Conservation (phyloP, 2,888 invertebrate species). For the Drosophila koepferae region DNA sequence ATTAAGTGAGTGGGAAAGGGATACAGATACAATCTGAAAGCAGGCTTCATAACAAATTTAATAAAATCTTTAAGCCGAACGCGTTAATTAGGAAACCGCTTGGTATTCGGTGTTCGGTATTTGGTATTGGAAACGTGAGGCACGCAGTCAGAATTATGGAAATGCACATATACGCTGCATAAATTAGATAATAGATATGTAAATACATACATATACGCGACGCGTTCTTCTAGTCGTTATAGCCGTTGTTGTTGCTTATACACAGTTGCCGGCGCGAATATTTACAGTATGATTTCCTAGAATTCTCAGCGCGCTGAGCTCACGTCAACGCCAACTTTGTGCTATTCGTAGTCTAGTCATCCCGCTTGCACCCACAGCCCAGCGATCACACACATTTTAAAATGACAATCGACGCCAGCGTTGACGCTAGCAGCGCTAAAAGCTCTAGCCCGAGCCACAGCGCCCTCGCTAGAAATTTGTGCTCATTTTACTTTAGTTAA, state of each 20-base stretch:
- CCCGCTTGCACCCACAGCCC: slow-evolving; percentile 38
- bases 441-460: slow-evolving; percentile 33
- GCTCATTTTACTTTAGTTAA: slow-evolving; percentile 79
- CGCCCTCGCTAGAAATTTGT: slow-evolving; percentile 46
- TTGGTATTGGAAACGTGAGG: slow-evolving; percentile 58
- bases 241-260: slow-evolving; percentile 15
- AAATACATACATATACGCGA: slow-evolving; percentile 14
- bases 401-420: slow-evolving; percentile 37
- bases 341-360: slow-evolving; percentile 25
- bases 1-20: slow-evolving; percentile 34
- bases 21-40: slow-evolving; percentile 33
- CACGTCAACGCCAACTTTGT: slow-evolving; percentile 40
- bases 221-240: slow-evolving; percentile 25
- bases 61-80: slow-evolving; percentile 46
- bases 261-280: slow-evolving; percentile 44
- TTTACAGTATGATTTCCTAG: slow-evolving; percentile 71
- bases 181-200: slow-evolving; percentile 66
- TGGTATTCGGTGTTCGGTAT: slow-evolving; percentile 8
- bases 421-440: slow-evolving; percentile 24
- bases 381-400: slow-evolving; percentile 51
- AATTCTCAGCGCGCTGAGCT: slow-evolving; percentile 52
- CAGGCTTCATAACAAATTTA: slow-evolving; percentile 18
- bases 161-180: slow-evolving; percentile 64
- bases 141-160: slow-evolving; percentile 51
- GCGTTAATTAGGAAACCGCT: slow-evolving; percentile 70